These are phyloP conservation scores for Steatocranus sp. DNA, from an alignment of 2,797 vertebrate species.

Conservation along the genomic window DNA sequence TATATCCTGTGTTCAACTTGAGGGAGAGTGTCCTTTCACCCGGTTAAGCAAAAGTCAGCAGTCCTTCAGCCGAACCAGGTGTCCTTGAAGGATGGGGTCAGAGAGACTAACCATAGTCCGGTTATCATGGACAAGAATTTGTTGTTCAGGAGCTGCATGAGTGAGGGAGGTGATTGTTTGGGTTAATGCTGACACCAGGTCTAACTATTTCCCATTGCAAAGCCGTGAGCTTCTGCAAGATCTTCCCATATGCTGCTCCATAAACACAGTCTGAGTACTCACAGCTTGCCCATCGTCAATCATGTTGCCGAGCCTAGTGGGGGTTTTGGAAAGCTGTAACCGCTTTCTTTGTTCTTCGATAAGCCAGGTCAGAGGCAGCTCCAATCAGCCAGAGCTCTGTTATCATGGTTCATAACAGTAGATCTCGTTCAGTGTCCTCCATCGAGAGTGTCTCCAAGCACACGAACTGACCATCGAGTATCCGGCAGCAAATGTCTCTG, in stretches of 20 bases:
- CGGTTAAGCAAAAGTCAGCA: not conserved
- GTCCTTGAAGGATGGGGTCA: not conserved
- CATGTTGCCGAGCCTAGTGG: rapidly evolving
- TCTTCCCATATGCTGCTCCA: not conserved
- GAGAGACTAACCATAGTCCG: not conserved
- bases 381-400: not conserved
- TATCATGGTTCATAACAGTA: not conserved
- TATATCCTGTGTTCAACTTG: not conserved
- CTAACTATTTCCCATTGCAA: not conserved
- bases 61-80: not conserved
- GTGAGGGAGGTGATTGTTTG: not conserved
- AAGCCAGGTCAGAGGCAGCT: not conserved
- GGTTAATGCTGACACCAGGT: rapidly evolving
- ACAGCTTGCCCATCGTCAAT: not conserved
- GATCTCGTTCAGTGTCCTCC: not conserved
- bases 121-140: not conserved
- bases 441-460: not conserved
- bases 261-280: not conserved
- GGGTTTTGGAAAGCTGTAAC: not conserved
- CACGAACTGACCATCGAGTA: not conserved
- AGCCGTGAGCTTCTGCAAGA: not conserved
- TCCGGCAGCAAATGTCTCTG: not conserved
- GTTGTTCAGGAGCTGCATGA: not conserved
- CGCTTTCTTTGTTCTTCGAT: not conserved
- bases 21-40: not conserved